Percentiles rank a stretch among this genome's conserved stretches.
These are phyloP conservation scores for Acanthis flammea DNA, from an alignment of 2,797 vertebrate species.

Conservation along the genomic window DNA sequence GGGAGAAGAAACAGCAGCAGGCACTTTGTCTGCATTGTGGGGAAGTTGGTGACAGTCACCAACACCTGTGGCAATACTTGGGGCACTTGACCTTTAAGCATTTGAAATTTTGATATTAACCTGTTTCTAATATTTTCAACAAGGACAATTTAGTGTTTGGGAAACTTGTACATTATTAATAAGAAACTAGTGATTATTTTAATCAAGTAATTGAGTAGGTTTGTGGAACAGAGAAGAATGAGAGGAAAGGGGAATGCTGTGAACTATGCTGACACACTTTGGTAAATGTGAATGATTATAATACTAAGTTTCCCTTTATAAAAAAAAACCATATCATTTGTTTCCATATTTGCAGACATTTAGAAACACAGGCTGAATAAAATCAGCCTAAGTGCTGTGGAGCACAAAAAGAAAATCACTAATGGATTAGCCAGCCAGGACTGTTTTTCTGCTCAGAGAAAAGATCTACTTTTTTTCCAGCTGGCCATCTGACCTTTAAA, in stretches of 20 bases:
- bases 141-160: neutral
- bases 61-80: neutral
- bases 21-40: neutral
- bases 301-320: neutral
- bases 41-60: neutral
- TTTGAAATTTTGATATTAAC: neutral
- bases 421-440: neutral
- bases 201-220: neutral
- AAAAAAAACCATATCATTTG: neutral
- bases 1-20: neutral
- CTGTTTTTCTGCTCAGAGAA: neutral
- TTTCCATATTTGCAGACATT: neutral
- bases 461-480: neutral
- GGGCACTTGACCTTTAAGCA: neutral
- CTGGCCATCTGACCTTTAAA: neutral
- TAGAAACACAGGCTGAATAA: neutral
- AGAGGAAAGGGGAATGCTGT: neutral
- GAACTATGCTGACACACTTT: neutral
- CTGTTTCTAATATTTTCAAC: neutral
- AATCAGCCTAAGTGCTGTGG: neutral
- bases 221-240: neutral
- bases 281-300: neutral
- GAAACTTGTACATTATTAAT: neutral
- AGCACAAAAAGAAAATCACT: conserved; percentile 4
- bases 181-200: neutral